These are phyloP conservation scores for Rhorus exstirpatorius DNA, from an alignment of 2,888 invertebrate species.

Conservation along the genomic window DNA sequence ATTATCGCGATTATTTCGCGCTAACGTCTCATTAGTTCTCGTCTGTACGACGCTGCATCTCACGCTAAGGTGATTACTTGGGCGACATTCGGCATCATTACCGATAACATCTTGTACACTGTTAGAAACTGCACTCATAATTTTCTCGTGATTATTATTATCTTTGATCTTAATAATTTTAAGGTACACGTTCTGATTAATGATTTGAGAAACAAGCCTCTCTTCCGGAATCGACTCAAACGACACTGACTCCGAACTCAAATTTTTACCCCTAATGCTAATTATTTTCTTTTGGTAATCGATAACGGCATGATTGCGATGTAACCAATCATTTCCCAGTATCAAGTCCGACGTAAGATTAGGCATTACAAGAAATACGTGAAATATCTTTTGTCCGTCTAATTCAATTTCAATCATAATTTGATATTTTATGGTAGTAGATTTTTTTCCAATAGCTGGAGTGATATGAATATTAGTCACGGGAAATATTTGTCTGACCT, in stretches of 20 bases:
- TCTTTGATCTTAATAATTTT: background rate
- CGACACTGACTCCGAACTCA: background rate
- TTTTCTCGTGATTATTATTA: no score
- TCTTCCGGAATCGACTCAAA: background rate
- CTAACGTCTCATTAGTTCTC: no score
- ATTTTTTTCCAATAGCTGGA: slow-evolving; percentile 36
- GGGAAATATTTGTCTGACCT: slow-evolving; percentile 11
- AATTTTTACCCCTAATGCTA: background rate
- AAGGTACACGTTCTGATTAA: slow-evolving; percentile 4
- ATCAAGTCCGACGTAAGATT: slow-evolving; percentile 50
- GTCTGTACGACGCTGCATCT: background rate
- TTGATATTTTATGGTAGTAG: slow-evolving; percentile 3
- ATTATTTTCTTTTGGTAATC: slow-evolving; percentile 2
- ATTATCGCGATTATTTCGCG: no score
- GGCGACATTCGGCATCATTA: no score
- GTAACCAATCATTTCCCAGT: slow-evolving; percentile 37
- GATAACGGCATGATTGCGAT: background rate
- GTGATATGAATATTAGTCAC: slow-evolving; percentile 37
- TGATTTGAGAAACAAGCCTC: background rate
- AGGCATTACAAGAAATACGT: slow-evolving; percentile 54
- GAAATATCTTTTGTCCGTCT: background rate
- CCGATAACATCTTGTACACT: no score
- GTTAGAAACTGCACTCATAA: no score
- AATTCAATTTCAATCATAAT: background rate
- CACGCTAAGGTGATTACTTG: no score